phyloP scores from a whole-genome alignment of 2,888 invertebrate species.

The Acholoe squamosa region DNA sequence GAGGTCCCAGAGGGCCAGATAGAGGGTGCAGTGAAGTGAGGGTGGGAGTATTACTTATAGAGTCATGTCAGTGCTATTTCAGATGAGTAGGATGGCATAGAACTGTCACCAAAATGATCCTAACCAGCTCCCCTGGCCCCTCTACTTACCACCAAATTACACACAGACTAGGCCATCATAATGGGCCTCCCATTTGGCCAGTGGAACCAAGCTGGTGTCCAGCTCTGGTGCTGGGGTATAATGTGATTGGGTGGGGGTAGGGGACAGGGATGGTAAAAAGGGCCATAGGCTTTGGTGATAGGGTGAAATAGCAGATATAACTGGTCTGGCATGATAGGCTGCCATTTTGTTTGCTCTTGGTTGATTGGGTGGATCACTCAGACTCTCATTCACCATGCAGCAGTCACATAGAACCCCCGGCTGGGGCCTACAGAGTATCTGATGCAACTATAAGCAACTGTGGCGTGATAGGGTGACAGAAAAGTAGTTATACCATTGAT shows the following conservation, averaged over 20 bases:
- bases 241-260: not conserved
- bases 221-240: not conserved
- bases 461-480: no score
- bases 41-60: not conserved
- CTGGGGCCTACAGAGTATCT: no score
- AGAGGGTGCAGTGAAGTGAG: not conserved
- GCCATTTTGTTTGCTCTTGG: not conserved
- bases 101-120: conserved; percentile 14
- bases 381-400: no score
- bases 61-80: conserved; percentile 25
- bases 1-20: no score
- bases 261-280: no score
- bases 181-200: conserved; percentile 9
- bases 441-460: no score
- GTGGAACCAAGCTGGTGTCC: not conserved
- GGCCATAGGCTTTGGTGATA: no score
- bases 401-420: no score
- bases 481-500: no score
- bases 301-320: no score
- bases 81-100: not conserved
- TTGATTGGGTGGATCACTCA: not conserved
- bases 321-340: no score
- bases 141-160: conserved; percentile 20
- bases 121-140: not conserved
- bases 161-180: not conserved